Conservation (phyloP, 2,113 vertebrate species). For the Anseranas semipalmata region DNA sequence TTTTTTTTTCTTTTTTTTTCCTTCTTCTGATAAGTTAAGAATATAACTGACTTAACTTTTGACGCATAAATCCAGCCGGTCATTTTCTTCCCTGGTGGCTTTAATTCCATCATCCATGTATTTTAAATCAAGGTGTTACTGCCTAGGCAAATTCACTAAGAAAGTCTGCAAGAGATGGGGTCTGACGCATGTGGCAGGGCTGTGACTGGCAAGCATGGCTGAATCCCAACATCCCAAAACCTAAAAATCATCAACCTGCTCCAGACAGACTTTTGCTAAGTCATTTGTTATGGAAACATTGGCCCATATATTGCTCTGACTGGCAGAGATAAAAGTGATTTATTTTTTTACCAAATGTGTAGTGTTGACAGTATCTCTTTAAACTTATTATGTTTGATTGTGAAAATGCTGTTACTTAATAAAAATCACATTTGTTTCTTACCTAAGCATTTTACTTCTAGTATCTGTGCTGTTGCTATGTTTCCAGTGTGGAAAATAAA, state of each 20-base stretch:
- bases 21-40: not conserved
- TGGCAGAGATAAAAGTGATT: not conserved
- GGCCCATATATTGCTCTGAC: not conserved
- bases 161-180: not conserved
- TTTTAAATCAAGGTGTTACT: not conserved
- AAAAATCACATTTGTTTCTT: conserved; percentile 20
- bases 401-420: not conserved
- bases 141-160: not conserved
- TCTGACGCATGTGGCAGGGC: fast-evolving
- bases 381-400: not conserved
- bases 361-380: not conserved
- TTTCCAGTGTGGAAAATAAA: conserved; percentile 56
- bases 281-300: not conserved
- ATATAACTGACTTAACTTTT: not conserved
- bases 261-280: not conserved
- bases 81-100: not conserved
- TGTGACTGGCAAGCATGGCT: fast-evolving
- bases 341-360: not conserved
- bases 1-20: not conserved
- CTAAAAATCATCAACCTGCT: not conserved
- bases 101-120: not conserved
- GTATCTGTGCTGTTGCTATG: conserved; percentile 36
- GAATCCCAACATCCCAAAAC: fast-evolving
- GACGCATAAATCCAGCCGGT: not conserved
- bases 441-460: conserved; percentile 61